Evolutionary conservation across 2,888 invertebrate genomes (phyloP).

Genomic region (Philopedon plagiatum): DNA sequence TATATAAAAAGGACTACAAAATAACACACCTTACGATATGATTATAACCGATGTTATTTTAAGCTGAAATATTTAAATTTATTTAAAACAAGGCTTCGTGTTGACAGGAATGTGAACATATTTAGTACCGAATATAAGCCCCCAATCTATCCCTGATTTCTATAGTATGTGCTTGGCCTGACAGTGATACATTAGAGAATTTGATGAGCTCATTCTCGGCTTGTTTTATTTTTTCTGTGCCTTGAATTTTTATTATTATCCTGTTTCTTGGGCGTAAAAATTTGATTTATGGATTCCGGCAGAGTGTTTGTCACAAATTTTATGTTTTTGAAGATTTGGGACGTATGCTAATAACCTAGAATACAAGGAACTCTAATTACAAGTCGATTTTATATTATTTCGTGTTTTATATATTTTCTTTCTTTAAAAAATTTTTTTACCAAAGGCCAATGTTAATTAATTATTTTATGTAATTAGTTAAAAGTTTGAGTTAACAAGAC

Average conservation of each 20-base stretch:
- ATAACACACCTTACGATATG: no score
- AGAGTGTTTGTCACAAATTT: background rate
- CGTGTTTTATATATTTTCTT: no score
- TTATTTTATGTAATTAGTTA: background rate
- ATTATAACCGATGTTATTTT: background rate
- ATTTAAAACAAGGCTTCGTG: constrained; percentile 10
- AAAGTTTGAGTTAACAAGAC: constrained; percentile 17
- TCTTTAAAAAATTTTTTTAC: no score
- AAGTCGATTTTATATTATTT: no score
- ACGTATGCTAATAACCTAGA: background rate
- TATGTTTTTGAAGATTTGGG: background rate
- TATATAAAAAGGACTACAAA: no score
- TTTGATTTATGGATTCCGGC: constrained; percentile 9
- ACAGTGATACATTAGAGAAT: constrained; percentile 36
- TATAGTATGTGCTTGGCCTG: constrained; percentile 15
- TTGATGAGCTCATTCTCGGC: constrained; percentile 31
- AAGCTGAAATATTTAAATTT: constrained; percentile 23
- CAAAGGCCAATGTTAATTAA: no score
- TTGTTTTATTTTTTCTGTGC: constrained; percentile 29
- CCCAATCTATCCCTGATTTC: constrained; percentile 23
- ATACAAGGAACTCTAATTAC: background rate
- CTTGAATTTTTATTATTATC: constrained; percentile 24
- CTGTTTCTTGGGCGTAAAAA: constrained; percentile 17
- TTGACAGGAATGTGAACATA: constrained; percentile 7
- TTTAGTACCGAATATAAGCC: constrained; percentile 22